Evolutionary conservation across 2,113 vertebrate genomes (phyloP).

Genomic region (human): DNA sequence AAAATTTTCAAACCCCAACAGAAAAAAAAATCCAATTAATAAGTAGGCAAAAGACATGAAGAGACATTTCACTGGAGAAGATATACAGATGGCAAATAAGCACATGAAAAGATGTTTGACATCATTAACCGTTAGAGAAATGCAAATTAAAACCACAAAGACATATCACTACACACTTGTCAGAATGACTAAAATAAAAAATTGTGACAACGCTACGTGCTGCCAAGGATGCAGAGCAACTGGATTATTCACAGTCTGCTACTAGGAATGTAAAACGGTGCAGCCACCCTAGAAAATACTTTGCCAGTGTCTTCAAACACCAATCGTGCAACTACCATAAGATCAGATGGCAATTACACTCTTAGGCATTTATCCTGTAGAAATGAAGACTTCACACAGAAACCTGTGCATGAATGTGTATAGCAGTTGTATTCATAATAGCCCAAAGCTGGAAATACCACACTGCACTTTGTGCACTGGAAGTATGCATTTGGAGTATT

Average conservation of each 20-base stretch:
- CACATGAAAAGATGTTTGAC: background rate
- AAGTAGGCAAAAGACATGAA: background rate
- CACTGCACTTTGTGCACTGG: background rate
- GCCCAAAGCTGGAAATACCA: background rate
- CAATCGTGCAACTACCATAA: background rate
- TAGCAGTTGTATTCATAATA: background rate
- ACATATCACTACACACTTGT: background rate
- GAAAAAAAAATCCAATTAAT: background rate
- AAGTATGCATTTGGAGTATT: background rate
- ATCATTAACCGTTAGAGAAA: background rate
- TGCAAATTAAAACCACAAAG: background rate
- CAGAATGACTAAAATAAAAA: background rate
- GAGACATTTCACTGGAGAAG: background rate
- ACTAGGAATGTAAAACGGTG: background rate
- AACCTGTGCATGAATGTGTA: background rate
- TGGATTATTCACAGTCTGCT: background rate
- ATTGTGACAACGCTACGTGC: background rate
- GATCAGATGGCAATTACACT: background rate
- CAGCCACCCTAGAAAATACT: background rate
- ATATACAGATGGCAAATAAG: constrained; percentile 19
- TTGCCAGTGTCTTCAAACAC: background rate
- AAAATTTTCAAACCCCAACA: background rate
- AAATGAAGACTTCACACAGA: background rate
- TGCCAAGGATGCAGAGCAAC: background rate
- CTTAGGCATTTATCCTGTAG: background rate